Evolutionary conservation across 1,140 invertebrate genomes (phyloP).

Genomic region (Papilio polytes): DNA sequence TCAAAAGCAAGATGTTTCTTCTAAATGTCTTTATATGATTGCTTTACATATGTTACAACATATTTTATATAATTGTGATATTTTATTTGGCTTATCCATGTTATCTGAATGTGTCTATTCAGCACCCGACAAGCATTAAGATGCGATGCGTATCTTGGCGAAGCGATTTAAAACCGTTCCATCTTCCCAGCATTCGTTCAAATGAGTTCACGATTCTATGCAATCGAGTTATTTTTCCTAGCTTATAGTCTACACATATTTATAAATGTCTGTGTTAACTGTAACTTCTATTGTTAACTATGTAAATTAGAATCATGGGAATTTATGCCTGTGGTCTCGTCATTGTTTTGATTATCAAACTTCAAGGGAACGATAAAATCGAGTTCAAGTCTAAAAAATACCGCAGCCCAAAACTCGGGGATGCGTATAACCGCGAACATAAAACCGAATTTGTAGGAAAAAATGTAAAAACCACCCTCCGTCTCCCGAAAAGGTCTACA

Average conservation of each 20-base stretch:
- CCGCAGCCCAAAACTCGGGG: slow-evolving; percentile 39
- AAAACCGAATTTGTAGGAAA: slow-evolving; percentile 65
- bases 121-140: slow-evolving; percentile 17
- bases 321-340: neutral
- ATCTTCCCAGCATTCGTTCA: slow-evolving; percentile 13
- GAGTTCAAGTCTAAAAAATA: slow-evolving; percentile 43
- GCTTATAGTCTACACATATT: neutral
- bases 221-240: neutral
- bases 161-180: slow-evolving; percentile 22
- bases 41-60: no score
- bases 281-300: no score
- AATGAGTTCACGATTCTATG: slow-evolving; percentile 1
- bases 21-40: no score
- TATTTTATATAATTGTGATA: neutral
- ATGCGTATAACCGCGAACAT: slow-evolving; percentile 51
- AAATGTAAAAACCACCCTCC: slow-evolving; percentile 67
- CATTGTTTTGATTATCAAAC: slow-evolving; percentile 31
- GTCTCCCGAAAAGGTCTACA: slow-evolving; percentile 51
- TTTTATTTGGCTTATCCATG: neutral
- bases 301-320: no score
- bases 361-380: slow-evolving; percentile 39
- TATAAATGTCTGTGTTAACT: neutral
- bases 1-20: no score
- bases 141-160: slow-evolving; percentile 13
- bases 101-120: neutral